phyloP scores from a whole-genome alignment of 2,113 vertebrate species.

The Phaetusa simplex region DNA sequence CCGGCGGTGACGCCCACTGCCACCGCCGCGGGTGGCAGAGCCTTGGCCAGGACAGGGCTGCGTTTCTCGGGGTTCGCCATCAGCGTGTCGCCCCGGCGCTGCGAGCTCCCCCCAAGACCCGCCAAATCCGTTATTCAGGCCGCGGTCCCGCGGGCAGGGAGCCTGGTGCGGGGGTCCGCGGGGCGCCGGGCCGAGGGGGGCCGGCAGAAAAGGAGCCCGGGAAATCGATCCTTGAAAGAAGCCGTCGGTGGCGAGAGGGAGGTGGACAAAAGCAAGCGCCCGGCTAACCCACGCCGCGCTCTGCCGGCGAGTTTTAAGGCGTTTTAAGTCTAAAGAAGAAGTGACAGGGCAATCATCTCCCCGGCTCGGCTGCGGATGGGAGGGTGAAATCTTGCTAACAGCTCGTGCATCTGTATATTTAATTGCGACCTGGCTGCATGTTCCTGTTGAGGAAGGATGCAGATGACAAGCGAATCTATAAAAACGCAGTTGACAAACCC shows the following conservation, averaged over 20 bases:
- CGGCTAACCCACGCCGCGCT: not conserved
- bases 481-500: constrained; percentile 76
- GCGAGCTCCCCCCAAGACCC: not conserved
- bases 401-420: constrained; percentile 65
- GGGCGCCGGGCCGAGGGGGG: not conserved
- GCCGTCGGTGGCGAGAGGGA: not conserved
- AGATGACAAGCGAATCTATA: constrained; percentile 77
- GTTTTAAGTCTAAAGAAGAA: not conserved
- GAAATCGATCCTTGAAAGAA: not conserved
- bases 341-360: not conserved
- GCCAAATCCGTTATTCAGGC: not conserved
- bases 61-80: not conserved
- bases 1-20: not conserved
- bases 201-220: not conserved
- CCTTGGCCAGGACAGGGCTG: not conserved
- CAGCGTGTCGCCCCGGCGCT: no score
- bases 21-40: not conserved
- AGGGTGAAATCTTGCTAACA: constrained; percentile 43
- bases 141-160: not conserved
- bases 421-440: constrained; percentile 78
- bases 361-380: not conserved
- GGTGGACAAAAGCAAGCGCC: not conserved
- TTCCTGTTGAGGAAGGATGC: constrained; percentile 72
- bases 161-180: not conserved
- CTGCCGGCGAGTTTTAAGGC: not conserved